Evolutionary conservation across 2,113 vertebrate species (phyloP).

Genomic region (Rhinopomastus cyanomelas): DNA sequence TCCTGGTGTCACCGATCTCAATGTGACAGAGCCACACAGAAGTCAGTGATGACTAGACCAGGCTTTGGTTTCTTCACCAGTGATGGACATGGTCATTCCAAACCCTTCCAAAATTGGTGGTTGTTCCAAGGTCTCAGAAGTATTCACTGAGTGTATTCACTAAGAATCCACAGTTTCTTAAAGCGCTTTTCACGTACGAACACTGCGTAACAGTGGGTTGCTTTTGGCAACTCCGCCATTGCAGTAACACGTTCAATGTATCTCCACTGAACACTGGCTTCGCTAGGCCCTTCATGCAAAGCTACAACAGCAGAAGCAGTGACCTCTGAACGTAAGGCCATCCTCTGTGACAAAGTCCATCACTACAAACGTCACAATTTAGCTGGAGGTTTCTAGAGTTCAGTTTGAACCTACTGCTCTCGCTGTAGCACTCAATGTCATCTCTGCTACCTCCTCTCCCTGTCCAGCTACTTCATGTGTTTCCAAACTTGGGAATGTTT

Average conservation of each 20-base stretch:
- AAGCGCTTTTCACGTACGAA: not conserved
- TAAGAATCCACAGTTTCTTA: not conserved
- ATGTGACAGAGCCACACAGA: not conserved
- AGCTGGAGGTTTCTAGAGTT: not conserved
- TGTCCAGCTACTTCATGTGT: not conserved
- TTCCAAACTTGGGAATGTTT: not conserved
- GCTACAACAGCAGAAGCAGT: not conserved
- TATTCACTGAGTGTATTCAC: not conserved
- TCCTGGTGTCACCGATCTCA: not conserved
- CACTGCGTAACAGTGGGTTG: not conserved
- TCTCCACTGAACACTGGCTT: not conserved
- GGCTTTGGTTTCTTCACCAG: not conserved
- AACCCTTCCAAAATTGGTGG: not conserved
- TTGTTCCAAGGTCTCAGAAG: not conserved
- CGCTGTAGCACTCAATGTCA: not conserved
- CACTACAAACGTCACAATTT: not conserved
- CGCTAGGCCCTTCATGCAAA: not conserved
- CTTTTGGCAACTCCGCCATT: not conserved
- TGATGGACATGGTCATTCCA: not conserved
- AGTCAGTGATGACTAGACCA: not conserved
- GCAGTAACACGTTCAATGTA: fast-evolving
- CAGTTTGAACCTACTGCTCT: not conserved
- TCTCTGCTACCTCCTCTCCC: not conserved
- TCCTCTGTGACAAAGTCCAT: not conserved
- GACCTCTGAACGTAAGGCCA: not conserved